phyloP scores from a whole-genome alignment of 2,797 vertebrate genomes.

The Melanotaenia parkinsoni region DNA sequence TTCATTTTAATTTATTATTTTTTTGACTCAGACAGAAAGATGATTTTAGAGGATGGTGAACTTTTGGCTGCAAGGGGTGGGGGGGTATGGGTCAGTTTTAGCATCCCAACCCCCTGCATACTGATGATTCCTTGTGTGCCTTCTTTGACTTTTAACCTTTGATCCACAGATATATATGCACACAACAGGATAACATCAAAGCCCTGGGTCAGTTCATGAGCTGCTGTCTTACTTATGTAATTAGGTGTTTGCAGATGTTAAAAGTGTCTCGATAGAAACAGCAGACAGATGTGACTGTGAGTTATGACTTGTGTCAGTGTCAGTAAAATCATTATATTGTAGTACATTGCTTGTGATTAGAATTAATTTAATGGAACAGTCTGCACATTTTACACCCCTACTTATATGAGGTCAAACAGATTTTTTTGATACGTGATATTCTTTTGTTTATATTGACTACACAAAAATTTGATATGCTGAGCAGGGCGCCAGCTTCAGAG shows the following conservation, averaged over 20 bases:
- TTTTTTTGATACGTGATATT: no score
- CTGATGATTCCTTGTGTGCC: not conserved
- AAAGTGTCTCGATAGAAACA: conserved; percentile 23
- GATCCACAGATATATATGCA: conserved; percentile 26
- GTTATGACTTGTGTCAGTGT: conserved; percentile 17
- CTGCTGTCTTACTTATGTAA: conserved; percentile 27
- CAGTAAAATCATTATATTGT: not conserved
- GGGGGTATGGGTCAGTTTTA: no score
- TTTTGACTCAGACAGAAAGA: not conserved
- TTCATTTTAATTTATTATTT: not conserved
- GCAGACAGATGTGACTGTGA: not conserved
- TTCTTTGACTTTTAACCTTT: conserved; percentile 54
- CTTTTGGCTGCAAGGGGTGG: not conserved
- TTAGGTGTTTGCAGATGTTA: conserved; percentile 44
- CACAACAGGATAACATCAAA: conserved; percentile 32
- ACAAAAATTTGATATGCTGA: not conserved
- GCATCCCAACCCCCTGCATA: conserved; percentile 6
- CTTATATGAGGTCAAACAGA: no score
- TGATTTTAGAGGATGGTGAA: not conserved
- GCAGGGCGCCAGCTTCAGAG: not conserved
- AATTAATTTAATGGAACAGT: not conserved
- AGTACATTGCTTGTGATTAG: not conserved
- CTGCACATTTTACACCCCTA: no score
- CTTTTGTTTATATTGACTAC: not conserved
- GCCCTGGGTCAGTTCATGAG: conserved; percentile 59